These are phyloP conservation scores for Lamellibrachia satsuma DNA, from an alignment of 2,888 invertebrate genomes.

Conservation along the genomic window DNA sequence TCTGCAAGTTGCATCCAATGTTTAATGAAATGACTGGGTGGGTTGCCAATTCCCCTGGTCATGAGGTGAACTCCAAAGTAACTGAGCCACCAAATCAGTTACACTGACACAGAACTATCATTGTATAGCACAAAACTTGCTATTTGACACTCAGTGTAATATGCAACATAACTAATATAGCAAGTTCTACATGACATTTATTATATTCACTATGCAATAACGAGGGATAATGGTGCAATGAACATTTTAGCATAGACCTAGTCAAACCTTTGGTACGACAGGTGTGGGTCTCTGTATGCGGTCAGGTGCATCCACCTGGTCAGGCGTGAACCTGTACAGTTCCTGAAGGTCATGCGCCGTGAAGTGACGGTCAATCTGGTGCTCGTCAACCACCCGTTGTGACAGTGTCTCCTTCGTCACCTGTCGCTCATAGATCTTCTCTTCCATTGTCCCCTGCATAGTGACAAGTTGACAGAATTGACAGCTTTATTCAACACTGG, in stretches of 20 bases:
- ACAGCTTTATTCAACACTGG: neutral
- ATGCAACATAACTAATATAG: too few species aligned
- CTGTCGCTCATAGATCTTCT: constrained; percentile 94
- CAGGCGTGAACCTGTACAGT: constrained; percentile 83
- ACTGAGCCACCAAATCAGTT: too few species aligned
- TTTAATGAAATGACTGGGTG: too few species aligned
- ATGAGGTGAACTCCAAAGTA: too few species aligned
- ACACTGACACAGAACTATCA: too few species aligned
- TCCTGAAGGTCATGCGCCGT: constrained; percentile 88
- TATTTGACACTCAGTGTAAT: too few species aligned
- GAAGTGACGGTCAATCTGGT: constrained; percentile 94
- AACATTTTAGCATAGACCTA: neutral
- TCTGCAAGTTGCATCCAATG: too few species aligned
- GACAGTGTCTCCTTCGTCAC: constrained; percentile 92
- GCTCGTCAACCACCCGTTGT: constrained; percentile 93
- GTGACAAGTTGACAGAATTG: neutral
- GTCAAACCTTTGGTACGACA: constrained; percentile 78
- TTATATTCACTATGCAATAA: neutral
- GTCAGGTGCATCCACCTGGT: constrained; percentile 51
- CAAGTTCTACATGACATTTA: too few species aligned
- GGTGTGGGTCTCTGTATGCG: constrained; percentile 72
- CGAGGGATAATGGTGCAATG: neutral
- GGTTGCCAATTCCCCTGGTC: too few species aligned
- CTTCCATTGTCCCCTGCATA: constrained; percentile 89
- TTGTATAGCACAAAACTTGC: too few species aligned